A percentile compares a stretch with the other conserved stretches of the same genome.
Evolutionary conservation across 1,140 invertebrate genomes (phyloP).

Genomic region (Phthorimaea operculella): DNA sequence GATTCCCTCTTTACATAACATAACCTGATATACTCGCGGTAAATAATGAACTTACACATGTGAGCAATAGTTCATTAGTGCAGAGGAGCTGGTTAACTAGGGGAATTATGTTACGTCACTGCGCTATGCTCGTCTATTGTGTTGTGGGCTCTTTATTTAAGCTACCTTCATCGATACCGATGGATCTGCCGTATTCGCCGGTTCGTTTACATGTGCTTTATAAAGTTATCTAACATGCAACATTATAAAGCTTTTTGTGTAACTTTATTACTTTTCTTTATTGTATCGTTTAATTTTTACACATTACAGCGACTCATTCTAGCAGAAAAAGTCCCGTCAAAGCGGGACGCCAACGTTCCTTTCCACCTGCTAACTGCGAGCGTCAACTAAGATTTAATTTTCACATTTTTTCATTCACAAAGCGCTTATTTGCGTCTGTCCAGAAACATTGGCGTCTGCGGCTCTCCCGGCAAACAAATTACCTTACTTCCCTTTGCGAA

Average conservation of each 20-base stretch:
- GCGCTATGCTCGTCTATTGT: no score
- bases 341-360: neutral
- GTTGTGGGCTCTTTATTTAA: no score
- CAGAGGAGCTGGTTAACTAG: neutral
- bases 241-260: no score
- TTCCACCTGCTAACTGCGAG: neutral
- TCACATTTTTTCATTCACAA: constrained; percentile 4
- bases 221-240: no score
- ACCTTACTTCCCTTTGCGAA: constrained; percentile 50
- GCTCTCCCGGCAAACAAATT: constrained; percentile 52
- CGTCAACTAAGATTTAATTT: neutral
- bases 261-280: no score
- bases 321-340: neutral
- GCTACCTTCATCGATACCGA: no score
- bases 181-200: no score
- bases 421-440: constrained; percentile 16
- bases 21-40: no score
- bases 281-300: neutral
- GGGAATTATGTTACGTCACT: constrained; percentile 1
- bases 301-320: neutral
- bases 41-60: constrained; percentile 1
- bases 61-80: neutral
- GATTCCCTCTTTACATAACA: no score
- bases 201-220: no score
- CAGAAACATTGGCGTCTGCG: constrained; percentile 22